phyloP scores from a whole-genome alignment of 2,888 invertebrate species.

The Eulithis prunata region DNA sequence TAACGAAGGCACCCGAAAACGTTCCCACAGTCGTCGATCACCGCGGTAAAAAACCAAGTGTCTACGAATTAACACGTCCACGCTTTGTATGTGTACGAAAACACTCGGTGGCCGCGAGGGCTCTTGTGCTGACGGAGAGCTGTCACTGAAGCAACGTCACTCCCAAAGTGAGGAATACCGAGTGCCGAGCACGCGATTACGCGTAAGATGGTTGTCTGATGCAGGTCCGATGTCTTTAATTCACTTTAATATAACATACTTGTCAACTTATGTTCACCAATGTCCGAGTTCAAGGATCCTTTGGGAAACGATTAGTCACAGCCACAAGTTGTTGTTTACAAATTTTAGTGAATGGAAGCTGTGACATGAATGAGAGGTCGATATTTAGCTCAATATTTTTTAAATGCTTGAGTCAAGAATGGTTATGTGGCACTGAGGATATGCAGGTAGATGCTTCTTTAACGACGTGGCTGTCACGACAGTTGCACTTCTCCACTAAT shows the following conservation, averaged over 20 bases:
- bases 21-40: conserved; percentile 84
- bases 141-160: conserved; percentile 58
- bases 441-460: conserved; percentile 39
- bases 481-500: conserved; percentile 71
- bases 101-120: conserved; percentile 79
- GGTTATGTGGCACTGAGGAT: conserved; percentile 28
- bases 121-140: conserved; percentile 78
- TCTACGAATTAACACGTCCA: conserved; percentile 84
- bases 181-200: conserved; percentile 43
- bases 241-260: conserved; percentile 72
- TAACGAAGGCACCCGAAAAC: conserved; percentile 80
- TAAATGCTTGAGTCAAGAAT: conserved; percentile 30
- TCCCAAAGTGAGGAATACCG: conserved; percentile 44
- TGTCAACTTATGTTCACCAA: conserved; percentile 49
- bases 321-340: conserved; percentile 60
- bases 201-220: conserved; percentile 75
- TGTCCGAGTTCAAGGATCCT: conserved; percentile 56
- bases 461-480: conserved; percentile 57
- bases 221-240: conserved; percentile 61
- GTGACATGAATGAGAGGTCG: conserved; percentile 38
- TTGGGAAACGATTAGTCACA: conserved; percentile 61
- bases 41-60: conserved; percentile 79
- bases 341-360: conserved; percentile 47
- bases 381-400: conserved; percentile 29
- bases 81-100: conserved; percentile 80